Evolutionary conservation across 1,140 invertebrate genomes (phyloP).

Genomic region (Drosophila serrata): DNA sequence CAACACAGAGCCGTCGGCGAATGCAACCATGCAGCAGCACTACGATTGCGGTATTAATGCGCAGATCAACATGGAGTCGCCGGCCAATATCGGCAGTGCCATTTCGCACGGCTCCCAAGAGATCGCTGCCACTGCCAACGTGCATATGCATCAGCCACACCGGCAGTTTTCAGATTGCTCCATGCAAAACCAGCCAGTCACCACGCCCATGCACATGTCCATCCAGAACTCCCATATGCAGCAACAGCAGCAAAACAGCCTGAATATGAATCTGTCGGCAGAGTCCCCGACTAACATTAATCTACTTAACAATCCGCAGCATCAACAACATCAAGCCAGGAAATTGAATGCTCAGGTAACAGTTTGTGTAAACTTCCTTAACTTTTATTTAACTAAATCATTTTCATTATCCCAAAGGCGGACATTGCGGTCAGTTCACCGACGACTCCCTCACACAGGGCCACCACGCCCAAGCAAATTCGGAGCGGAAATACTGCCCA

Average conservation of each 20-base stretch:
- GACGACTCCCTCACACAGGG: conserved; percentile 56
- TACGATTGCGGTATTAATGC: conserved; percentile 94
- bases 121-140: conserved; percentile 86
- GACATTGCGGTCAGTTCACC: conserved; percentile 67
- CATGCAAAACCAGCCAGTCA: conserved; percentile 87
- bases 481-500: conserved; percentile 80
- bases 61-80: conserved; percentile 94
- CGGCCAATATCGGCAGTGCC: conserved; percentile 94
- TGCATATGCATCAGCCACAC: conserved; percentile 86
- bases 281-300: conserved; percentile 70
- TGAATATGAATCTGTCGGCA: conserved; percentile 72
- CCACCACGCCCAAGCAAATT: conserved; percentile 80
- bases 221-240: conserved; percentile 83
- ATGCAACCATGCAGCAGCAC: conserved; percentile 89
- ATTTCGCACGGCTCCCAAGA: conserved; percentile 92
- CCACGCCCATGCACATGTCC: conserved; percentile 87
- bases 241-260: conserved; percentile 76
- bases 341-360: conserved; percentile 76
- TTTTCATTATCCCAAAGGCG: conserved; percentile 30
- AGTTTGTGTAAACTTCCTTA: not conserved
- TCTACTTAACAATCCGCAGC: conserved; percentile 67
- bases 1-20: conserved; percentile 85
- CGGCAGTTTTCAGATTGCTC: conserved; percentile 88
- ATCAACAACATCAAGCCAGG: conserved; percentile 70
- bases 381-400: not conserved